Percentiles rank a stretch among this genome's conserved stretches.
Conservation (phyloP, 1,140 invertebrate species). For the Campoletis sonorensis region DNA sequence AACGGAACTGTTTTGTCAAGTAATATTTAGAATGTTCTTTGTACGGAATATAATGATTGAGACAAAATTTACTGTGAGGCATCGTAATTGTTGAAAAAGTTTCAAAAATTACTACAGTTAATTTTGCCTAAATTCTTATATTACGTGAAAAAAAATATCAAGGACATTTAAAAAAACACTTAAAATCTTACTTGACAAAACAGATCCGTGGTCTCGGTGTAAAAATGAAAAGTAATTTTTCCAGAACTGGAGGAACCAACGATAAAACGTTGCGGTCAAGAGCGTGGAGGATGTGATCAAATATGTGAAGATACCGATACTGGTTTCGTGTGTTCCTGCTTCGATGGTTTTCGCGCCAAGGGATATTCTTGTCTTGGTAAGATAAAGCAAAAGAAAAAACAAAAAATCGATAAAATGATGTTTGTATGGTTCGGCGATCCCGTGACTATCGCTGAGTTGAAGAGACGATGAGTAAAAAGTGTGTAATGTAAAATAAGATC, state of each 20-base stretch:
- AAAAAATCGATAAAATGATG: constrained; percentile 28
- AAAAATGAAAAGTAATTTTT: constrained; percentile 48
- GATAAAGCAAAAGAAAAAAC: constrained; percentile 24
- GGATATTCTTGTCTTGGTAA: constrained; percentile 75
- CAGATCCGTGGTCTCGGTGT: too few relatives aligned
- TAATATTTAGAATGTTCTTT: too few relatives aligned
- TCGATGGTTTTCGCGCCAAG: constrained; percentile 74
- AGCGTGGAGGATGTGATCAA: constrained; percentile 73
- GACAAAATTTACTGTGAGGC: too few relatives aligned
- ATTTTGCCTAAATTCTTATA: too few relatives aligned
- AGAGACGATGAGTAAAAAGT: neutral
- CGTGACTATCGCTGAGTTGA: neutral
- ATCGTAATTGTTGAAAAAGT: too few relatives aligned
- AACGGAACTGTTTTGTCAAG: too few relatives aligned
- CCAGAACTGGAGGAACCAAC: constrained; percentile 55
- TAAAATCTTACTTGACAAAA: too few relatives aligned
- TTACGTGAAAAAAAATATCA: too few relatives aligned
- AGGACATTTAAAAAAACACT: too few relatives aligned
- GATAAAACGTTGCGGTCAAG: constrained; percentile 66
- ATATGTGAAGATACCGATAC: constrained; percentile 71
- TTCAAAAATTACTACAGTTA: too few relatives aligned
- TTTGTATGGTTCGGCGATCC: neutral
- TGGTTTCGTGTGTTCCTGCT: constrained; percentile 73
- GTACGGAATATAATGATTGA: too few relatives aligned
- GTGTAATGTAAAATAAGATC: constrained; percentile 31